Percentiles rank a stretch among this genome's conserved stretches.
Evolutionary conservation across 2,113 vertebrate species (phyloP).

Genomic region (Laticauda colubrina): DNA sequence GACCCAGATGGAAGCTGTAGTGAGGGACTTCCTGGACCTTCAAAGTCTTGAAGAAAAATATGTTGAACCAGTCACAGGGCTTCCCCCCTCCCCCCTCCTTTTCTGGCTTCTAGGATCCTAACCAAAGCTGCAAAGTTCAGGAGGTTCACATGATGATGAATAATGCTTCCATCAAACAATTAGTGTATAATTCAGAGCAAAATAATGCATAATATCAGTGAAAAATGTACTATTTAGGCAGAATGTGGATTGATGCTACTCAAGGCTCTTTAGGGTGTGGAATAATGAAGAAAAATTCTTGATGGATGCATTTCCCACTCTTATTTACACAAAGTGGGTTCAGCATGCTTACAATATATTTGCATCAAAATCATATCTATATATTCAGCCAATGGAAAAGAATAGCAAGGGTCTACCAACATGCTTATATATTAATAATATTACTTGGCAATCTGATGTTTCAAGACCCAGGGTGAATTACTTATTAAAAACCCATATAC

Average conservation of each 20-base stretch:
- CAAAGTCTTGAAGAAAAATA: neutral
- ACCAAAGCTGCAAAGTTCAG: slow-evolving; percentile 50
- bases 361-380: slow-evolving; percentile 76
- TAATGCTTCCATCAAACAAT: slow-evolving; percentile 68
- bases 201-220: slow-evolving; percentile 66
- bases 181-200: slow-evolving; percentile 70
- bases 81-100: neutral
- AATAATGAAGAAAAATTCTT: slow-evolving; percentile 75
- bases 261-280: slow-evolving; percentile 69
- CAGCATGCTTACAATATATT: slow-evolving; percentile 75
- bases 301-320: slow-evolving; percentile 73
- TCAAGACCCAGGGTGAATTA: slow-evolving; percentile 85
- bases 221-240: slow-evolving; percentile 73
- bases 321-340: slow-evolving; percentile 74
- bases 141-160: slow-evolving; percentile 54
- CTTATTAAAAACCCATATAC: slow-evolving; percentile 91
- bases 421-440: slow-evolving; percentile 89
- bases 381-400: slow-evolving; percentile 71
- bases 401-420: slow-evolving; percentile 74
- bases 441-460: slow-evolving; percentile 86
- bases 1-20: neutral
- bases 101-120: slow-evolving; percentile 3
- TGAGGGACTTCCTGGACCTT: neutral
- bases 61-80: neutral
- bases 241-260: slow-evolving; percentile 69